These are phyloP conservation scores for Sclerurus mexicanus DNA, from an alignment of 2,113 vertebrate genomes.

Conservation along the genomic window DNA sequence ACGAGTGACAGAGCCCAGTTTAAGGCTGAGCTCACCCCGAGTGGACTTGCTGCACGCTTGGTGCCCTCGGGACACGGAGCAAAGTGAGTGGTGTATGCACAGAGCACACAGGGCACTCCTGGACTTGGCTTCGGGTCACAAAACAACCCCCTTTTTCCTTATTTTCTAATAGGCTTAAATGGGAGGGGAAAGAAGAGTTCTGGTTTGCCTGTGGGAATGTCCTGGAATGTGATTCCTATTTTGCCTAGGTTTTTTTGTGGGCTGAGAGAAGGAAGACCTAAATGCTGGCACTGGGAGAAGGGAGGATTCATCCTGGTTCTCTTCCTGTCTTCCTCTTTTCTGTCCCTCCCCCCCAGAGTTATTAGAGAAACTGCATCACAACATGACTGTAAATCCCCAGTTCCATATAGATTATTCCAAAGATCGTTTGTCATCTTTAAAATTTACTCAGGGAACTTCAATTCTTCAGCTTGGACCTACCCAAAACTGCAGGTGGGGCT, in stretches of 20 bases:
- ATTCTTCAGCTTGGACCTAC: background rate
- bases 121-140: background rate
- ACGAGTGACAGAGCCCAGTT: too few species aligned
- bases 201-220: background rate
- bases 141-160: background rate
- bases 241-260: background rate
- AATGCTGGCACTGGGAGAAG: background rate
- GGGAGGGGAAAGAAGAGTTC: background rate
- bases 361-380: background rate
- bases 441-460: background rate
- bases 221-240: background rate
- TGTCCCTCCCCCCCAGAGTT: background rate
- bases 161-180: background rate
- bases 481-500: background rate
- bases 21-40: background rate
- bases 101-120: background rate
- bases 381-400: background rate
- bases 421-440: background rate
- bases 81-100: background rate
- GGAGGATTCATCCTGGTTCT: background rate
- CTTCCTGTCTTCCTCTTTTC: background rate
- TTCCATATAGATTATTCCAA: background rate
- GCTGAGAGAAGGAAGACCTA: background rate
- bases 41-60: background rate
- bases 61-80: background rate